Base-by-base conservation (phyloP, 1,140 invertebrate genomes). In the Drosophila gunungcola region DNA sequence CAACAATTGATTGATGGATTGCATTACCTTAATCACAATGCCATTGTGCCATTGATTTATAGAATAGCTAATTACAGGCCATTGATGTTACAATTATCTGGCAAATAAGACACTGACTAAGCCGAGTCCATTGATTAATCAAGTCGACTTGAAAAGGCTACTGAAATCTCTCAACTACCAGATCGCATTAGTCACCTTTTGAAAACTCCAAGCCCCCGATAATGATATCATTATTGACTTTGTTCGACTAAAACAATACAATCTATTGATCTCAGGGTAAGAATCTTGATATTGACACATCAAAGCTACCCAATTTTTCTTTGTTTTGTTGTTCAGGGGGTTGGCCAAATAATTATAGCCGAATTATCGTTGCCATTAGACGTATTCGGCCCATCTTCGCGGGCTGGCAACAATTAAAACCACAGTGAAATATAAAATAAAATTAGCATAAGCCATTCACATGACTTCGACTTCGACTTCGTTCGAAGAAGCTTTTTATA, bases 391-490 rank as follows among this genome's bases (percentile, higher is more conserved):
- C 6, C n/a, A 42, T 60, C 54, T 58, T 60, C 32, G 55, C 61
- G 2, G 48, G 38, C 29, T 42, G 42, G 21, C 34, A 43, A 69
- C 65, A 69, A 70, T 70, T 70, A 64, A 41, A 46, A 54, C 51
- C 9, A 42, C 64, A 29, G 43, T n/a, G 52, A 38, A 7, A 32
- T 43, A 65, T 43, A 32, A 67, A 68, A 56, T 70, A 27, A 69
- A 69, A 70, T 70, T 70, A 70, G 52, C 72, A 65, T 75, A 45
- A 52, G 29, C 60, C 53, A 75, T 52, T 75, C 72, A 75, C 61
- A 75, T 75, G 52, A 56, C 29, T 25, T 3, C 9, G 27, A 21
- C 16, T n/a, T n/a, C 38, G 25, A 10, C n/a, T 38, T 12, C 10
- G 45, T 21, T 21, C 45, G 13, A 42, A 54, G 34, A 41, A n/a